phyloP scores from a whole-genome alignment of 2,113 vertebrate species.

The Pomatostomus ruficeps region DNA sequence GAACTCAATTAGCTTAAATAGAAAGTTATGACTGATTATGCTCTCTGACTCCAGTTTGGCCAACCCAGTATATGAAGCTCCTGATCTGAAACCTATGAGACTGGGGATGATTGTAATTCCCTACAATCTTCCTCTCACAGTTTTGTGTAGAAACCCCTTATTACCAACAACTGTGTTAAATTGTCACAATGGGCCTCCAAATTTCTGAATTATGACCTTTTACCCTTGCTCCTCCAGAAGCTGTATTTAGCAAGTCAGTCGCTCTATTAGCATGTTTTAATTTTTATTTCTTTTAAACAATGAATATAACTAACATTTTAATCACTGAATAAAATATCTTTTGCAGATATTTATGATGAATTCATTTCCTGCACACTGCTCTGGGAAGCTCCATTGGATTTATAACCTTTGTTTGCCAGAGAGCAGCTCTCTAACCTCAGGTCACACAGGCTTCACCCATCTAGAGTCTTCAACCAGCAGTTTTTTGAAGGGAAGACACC shows the following conservation, averaged over 20 bases:
- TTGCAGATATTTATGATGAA: not conserved
- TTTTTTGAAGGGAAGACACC: not conserved
- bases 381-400: not conserved
- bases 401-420: not conserved
- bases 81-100: not conserved
- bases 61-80: not conserved
- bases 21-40: not conserved
- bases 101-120: not conserved
- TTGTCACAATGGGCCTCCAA: not conserved
- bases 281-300: not conserved
- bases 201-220: not conserved
- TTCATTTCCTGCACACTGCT: rapidly evolving
- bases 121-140: not conserved
- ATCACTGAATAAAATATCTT: not conserved
- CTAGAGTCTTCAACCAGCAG: not conserved
- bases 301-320: not conserved
- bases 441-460: not conserved
- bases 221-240: not conserved
- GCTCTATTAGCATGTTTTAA: not conserved
- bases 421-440: not conserved
- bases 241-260: not conserved
- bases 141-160: not conserved
- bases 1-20: not conserved
- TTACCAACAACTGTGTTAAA: not conserved
- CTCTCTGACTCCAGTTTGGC: not conserved